Evolutionary conservation across 1,140 invertebrate genomes (phyloP), one percentile per base, ranked within the genome.

Genomic region (Lanistes nyassanus): DNA sequence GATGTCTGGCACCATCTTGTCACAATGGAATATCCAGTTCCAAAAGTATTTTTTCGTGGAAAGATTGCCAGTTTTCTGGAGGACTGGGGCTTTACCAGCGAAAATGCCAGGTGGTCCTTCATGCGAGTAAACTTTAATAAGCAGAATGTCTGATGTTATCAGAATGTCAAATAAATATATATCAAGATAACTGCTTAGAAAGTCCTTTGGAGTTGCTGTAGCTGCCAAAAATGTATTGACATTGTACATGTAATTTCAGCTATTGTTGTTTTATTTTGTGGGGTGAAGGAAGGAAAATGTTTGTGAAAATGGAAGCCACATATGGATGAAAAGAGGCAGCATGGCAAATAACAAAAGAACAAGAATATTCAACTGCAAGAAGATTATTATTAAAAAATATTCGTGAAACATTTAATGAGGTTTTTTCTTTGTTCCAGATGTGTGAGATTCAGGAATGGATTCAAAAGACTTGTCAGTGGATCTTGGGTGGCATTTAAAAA

Each of bases 21-120:
- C 26, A 80, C 81, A 0, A 75, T 82, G 70, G 77, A 79, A 34
- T 82, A 74, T 66, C 81, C 81, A 1, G 77, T 78, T 19, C 60
- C 74, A 16, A 66, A 64, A 19, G 67, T 79, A 21, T 78, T 51
- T 65, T 82, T 80, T 51, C 39, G 69, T 36, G 76, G 77, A 6
- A 53, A 13, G 5, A 74, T 76, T 0, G 74, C 67, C 31, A 75
- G 77, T 65, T 82, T 82, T 47, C 55, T 82, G 11, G 81, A 82
- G 47, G 81, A 82, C 47, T 82, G 79, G 79, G 64, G 74, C 5
- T 79, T 79, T 16, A 70, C 71, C 39, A 78, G 79, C 21, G 62
- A 82, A 37, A 65, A 77, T 13, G 66, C 70, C 23, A 76, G 81
- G 29, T 47, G 2, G 1, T 7, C n/a, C 19, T 3, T 47, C 13